These are phyloP conservation scores for Marisa cornuarietis DNA, from an alignment of 1,140 invertebrate genomes.

Conservation along the genomic window DNA sequence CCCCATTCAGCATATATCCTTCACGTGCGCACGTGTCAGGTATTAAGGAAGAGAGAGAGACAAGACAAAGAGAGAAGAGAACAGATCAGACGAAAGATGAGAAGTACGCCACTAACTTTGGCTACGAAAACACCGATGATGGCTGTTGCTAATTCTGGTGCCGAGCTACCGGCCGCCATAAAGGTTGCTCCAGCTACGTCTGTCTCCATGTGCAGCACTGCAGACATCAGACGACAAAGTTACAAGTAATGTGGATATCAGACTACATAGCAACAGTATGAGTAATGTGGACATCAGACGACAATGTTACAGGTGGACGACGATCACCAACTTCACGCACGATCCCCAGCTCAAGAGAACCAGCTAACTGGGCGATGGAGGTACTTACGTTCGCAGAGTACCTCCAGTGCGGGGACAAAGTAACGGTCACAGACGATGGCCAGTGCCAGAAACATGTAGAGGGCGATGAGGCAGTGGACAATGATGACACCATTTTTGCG, in stretches of 20 bases:
- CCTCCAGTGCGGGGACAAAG: conserved; percentile 62
- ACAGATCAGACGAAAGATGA: too few relatives aligned
- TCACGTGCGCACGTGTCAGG: too few relatives aligned
- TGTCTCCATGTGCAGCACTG: conserved; percentile 60
- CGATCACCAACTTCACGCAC: too few relatives aligned
- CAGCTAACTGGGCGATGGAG: not conserved
- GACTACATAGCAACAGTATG: too few relatives aligned
- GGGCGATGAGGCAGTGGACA: conserved; percentile 49
- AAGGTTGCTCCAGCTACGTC: conserved; percentile 69
- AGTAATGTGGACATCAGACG: too few relatives aligned
- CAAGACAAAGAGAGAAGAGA: too few relatives aligned
- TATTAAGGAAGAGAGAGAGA: not conserved
- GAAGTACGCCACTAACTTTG: conserved; percentile 67
- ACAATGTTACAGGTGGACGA: too few relatives aligned
- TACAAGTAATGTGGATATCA: too few relatives aligned
- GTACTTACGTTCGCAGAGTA: conserved; percentile 60
- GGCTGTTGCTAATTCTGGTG: conserved; percentile 92
- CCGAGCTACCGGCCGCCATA: conserved; percentile 83
- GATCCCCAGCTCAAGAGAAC: too few relatives aligned
- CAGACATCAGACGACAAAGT: not conserved
- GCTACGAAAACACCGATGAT: conserved; percentile 96
- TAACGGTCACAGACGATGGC: conserved; percentile 65
- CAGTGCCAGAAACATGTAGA: conserved; percentile 61
- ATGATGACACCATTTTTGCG: conserved; percentile 52
- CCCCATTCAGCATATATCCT: too few relatives aligned